These are phyloP conservation scores for Tenrec ecaudatus DNA, from an alignment of 2,113 vertebrate genomes.

Conservation along the genomic window DNA sequence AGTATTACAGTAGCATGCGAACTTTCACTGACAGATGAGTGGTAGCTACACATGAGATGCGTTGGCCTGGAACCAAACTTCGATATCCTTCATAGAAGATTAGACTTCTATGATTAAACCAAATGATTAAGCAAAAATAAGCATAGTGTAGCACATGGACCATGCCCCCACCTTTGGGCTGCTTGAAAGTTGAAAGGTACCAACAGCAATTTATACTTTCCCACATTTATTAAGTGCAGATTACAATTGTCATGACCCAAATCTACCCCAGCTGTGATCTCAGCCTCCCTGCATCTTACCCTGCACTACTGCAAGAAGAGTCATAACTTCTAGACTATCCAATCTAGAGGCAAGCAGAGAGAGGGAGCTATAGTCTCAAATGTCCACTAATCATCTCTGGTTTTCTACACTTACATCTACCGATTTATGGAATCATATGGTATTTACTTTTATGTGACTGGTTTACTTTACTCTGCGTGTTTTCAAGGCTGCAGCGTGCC, in stretches of 20 bases:
- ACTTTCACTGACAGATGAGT: background rate
- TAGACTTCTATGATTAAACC: background rate
- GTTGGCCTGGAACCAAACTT: background rate
- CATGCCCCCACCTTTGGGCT: background rate
- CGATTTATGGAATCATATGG: background rate
- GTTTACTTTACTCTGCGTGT: background rate
- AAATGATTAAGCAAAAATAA: background rate
- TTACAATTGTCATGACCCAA: no score
- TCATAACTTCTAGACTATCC: background rate
- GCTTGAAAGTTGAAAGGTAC: background rate
- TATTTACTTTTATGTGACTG: background rate
- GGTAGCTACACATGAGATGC: background rate
- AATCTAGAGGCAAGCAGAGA: background rate
- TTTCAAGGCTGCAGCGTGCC: background rate
- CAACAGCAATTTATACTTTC: no score
- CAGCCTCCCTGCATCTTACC: background rate
- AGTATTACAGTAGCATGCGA: background rate
- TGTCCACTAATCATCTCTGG: background rate
- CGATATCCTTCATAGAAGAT: background rate
- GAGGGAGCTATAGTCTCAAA: background rate
- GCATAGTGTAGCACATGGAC: background rate
- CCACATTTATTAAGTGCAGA: rapidly evolving
- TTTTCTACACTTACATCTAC: background rate
- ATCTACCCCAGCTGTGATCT: no score
- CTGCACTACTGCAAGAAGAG: background rate